Base-by-base conservation (phyloP, 2,888 invertebrate genomes). In the Conus canariensis region DNA sequence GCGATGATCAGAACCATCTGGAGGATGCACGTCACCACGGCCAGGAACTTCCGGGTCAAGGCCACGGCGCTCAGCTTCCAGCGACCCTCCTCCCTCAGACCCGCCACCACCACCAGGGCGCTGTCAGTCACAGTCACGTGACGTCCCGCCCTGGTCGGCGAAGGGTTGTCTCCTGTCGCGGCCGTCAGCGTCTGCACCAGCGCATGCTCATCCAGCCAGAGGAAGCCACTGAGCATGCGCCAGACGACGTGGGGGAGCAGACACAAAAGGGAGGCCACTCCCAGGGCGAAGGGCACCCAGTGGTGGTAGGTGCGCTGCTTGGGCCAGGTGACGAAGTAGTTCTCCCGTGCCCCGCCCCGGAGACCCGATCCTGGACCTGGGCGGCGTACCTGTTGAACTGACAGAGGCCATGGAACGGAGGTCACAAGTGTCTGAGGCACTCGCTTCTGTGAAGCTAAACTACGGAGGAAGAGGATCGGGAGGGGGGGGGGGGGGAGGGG, bases 131-230 rank as follows among this genome's bases (percentile, higher is more conserved):
- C 2, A n/a, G 70, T 59, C 87, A 74, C 74, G 87, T 74, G 87
- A 74, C 58, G 87, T n/a, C 74, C 58, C 10, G 56, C 1, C 10
- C n/a, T n/a, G 67, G 8, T 70, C 9, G 19, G 19, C 1, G 30
- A 9, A 56, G 56, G 56, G 10, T 16, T 22, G 30, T 87, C 58
- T 8, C 58, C 25, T 9, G 74, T 45, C 74, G 22, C 58, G 87
- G 22, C 58, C 8, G 64, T 67, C 59, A 87, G 30, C 30, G 87
- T 58, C n/a, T 58, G 74, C 74, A 74, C 22, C 56, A 87, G 87
- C n/a, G 87, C 58, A 10, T 87, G 87, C 9, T n/a, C 25, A 74
- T 87, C 87, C n/a, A 87, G n/a, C 87, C 87, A 87, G 58, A 87
- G 70, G 58, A 87, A 19, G 25, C 45, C 87, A 58, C n/a, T 87